These are phyloP conservation scores for Coreius guichenoti DNA, from an alignment of 2,797 vertebrate genomes.

Conservation along the genomic window DNA sequence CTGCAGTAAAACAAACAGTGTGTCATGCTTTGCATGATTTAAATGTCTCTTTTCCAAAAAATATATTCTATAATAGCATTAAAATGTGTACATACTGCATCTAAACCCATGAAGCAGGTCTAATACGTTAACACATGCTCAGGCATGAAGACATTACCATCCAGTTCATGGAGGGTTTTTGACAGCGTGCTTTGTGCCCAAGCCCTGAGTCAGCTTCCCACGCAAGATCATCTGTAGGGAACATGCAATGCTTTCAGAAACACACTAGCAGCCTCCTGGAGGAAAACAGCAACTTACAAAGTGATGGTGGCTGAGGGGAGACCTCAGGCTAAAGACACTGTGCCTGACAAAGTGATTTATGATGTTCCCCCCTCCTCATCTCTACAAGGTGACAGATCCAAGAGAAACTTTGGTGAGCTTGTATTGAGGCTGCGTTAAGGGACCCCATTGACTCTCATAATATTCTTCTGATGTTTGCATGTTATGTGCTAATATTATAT, in stretches of 20 bases:
- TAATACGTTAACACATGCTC: conserved; percentile 23
- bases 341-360: conserved; percentile 81
- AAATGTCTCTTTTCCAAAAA: not conserved
- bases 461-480: conserved; percentile 78
- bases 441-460: conserved; percentile 76
- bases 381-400: conserved; percentile 76
- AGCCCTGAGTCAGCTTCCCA: conserved; percentile 58
- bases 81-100: not conserved
- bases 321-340: conserved; percentile 71
- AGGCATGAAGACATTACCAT: conserved; percentile 13
- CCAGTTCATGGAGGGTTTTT: conserved; percentile 29
- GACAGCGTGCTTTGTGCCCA: conserved; percentile 39
- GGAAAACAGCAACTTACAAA: conserved; percentile 74
- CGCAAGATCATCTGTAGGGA: conserved; percentile 61
- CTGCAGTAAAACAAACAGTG: conserved; percentile 8
- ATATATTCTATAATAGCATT: not conserved
- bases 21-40: conserved; percentile 13
- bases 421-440: conserved; percentile 74
- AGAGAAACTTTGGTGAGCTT: conserved; percentile 76
- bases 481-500: conserved; percentile 71
- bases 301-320: conserved; percentile 70
- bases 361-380: conserved; percentile 65
- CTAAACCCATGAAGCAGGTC: conserved; percentile 6
- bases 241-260: conserved; percentile 63
- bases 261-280: conserved; percentile 55